These are phyloP conservation scores for Andrena camellia DNA, from an alignment of 2,888 invertebrate genomes.

Conservation along the genomic window DNA sequence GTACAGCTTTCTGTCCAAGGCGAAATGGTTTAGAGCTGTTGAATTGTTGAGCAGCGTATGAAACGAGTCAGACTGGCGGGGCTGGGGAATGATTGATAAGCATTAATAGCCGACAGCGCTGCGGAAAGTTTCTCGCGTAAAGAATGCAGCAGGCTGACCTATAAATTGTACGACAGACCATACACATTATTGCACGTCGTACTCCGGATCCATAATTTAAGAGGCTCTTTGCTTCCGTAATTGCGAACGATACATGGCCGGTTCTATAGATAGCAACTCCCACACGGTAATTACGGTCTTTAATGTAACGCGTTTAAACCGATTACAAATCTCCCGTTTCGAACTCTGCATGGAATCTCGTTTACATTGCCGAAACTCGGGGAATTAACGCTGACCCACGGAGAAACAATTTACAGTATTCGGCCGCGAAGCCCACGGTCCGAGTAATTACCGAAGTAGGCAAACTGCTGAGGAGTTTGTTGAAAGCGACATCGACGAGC, in stretches of 20 bases:
- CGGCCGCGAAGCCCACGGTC: not conserved
- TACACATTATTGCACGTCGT: conserved; percentile 50
- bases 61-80: not conserved
- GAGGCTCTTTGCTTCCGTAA: conserved; percentile 49
- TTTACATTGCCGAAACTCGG: conserved; percentile 25
- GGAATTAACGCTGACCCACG: conserved; percentile 15
- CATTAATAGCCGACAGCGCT: conserved; percentile 37
- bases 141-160: conserved; percentile 55
- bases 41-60: conserved; percentile 2
- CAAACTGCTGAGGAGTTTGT: not conserved
- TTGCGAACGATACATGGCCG: conserved; percentile 46
- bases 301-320: conserved; percentile 49
- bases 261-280: conserved; percentile 47
- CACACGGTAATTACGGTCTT: conserved; percentile 39
- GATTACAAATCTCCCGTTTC: conserved; percentile 32
- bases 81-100: conserved; percentile 29
- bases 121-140: conserved; percentile 19
- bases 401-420: conserved; percentile 23
- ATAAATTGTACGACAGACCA: conserved; percentile 52
- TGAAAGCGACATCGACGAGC: not conserved
- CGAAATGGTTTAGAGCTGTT: not conserved
- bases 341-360: conserved; percentile 27
- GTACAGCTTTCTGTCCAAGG: not conserved
- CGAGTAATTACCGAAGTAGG: conserved; percentile 1
- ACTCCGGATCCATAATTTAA: conserved; percentile 58